Conservation (phyloP, 2,797 vertebrate genomes). For the Zenarchopterus dispar region DNA sequence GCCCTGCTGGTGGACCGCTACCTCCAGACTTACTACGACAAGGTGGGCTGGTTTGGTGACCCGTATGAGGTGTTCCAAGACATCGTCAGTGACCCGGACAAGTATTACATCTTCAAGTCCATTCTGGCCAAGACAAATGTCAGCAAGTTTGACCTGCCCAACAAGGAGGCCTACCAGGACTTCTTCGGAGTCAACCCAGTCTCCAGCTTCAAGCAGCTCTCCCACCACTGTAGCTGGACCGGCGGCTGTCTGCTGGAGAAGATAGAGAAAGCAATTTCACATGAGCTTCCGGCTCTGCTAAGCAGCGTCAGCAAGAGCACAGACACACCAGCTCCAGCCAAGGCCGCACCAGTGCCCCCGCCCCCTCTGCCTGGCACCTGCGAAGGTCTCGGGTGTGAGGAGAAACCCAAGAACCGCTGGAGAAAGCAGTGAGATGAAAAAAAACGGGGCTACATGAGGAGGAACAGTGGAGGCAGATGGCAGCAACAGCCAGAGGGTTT, state of each 20-base stretch:
- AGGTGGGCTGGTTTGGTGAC: constrained; percentile 96
- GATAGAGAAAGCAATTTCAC: constrained; percentile 93
- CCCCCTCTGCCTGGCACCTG: constrained; percentile 69
- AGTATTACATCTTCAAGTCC: constrained; percentile 97
- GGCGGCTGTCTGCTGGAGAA: constrained; percentile 94
- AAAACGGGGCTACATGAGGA: constrained; percentile 12
- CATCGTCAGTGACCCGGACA: constrained; percentile 97
- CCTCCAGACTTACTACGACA: constrained; percentile 94
- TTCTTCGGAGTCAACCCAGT: constrained; percentile 97
- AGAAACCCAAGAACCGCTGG: constrained; percentile 82
- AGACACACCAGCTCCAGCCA: constrained; percentile 34
- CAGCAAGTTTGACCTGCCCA: constrained; percentile 97
- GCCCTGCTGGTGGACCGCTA: constrained; percentile 95
- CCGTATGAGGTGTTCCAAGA: constrained; percentile 91
- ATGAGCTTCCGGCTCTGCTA: constrained; percentile 91
- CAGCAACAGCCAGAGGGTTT: constrained; percentile 38
- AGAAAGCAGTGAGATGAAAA: constrained; percentile 75
- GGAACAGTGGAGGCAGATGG: constrained; percentile 37
- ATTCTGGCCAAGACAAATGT: constrained; percentile 98
- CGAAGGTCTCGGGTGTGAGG: constrained; percentile 63
- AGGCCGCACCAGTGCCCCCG: constrained; percentile 34
- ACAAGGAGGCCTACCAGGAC: constrained; percentile 94
- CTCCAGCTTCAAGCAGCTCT: constrained; percentile 92
- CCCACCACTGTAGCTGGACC: constrained; percentile 94
- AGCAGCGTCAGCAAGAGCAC: constrained; percentile 79